Evolutionary conservation across 2,888 invertebrate genomes (phyloP).

Genomic region (Dexiosoma caninum): DNA sequence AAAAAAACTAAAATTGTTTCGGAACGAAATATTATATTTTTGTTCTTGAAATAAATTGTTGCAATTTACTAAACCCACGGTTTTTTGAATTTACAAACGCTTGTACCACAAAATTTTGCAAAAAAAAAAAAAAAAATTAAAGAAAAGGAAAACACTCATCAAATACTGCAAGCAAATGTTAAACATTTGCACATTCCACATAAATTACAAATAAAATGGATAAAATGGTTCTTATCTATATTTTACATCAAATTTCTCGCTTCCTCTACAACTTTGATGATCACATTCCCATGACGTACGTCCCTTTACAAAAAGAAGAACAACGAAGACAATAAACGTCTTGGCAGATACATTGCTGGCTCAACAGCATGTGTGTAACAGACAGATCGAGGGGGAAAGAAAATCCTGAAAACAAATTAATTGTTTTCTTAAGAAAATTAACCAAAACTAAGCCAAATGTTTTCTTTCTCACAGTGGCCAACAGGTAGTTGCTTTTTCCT

Average conservation of each 20-base stretch:
- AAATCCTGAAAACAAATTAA: constrained; percentile 30
- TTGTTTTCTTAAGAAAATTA: constrained; percentile 27
- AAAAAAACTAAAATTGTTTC: no score
- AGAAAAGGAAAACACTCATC: no score
- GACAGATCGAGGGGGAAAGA: background rate
- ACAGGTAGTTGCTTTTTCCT: constrained; percentile 27
- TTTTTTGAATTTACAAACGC: no score
- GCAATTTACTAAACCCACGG: no score
- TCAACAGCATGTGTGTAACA: constrained; percentile 37
- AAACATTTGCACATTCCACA: background rate
- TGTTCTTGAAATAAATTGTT: no score
- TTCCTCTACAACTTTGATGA: constrained; percentile 21
- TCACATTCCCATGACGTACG: constrained; percentile 58
- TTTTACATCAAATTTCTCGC: constrained; percentile 12
- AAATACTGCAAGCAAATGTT: background rate
- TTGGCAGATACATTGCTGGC: background rate
- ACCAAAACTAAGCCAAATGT: background rate
- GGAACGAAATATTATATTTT: no score
- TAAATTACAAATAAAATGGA: constrained; percentile 26
- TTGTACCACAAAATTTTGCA: no score
- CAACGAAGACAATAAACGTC: background rate
- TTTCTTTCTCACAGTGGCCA: constrained; percentile 21
- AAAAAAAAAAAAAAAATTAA: no score
- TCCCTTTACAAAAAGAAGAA: background rate
- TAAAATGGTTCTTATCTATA: constrained; percentile 5